A percentile compares a stretch with the other conserved stretches of the same genome.
Conservation (phyloP, 2,888 invertebrate genomes). For the Dusona sp. region DNA sequence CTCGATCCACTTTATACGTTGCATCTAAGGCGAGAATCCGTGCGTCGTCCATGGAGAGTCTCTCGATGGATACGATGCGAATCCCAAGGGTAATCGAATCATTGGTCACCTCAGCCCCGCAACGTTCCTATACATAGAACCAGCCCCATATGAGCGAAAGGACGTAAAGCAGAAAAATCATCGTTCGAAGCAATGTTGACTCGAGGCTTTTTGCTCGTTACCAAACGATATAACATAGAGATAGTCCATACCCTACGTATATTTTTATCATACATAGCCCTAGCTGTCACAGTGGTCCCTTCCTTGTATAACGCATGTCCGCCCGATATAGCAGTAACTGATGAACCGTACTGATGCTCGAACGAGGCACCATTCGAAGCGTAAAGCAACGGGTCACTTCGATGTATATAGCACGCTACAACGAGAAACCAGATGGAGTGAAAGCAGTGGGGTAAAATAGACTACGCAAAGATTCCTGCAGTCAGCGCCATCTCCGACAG, state of each 20-base stretch:
- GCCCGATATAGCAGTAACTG: constrained; percentile 66
- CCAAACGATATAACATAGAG: neutral
- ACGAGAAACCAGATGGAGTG: constrained; percentile 30
- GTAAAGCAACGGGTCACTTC: constrained; percentile 69
- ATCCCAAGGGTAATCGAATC: constrained; percentile 22
- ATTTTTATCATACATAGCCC: constrained; percentile 43
- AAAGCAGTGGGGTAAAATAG: neutral
- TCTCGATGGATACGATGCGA: neutral
- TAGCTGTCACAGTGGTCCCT: constrained; percentile 12
- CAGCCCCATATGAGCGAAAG: neutral
- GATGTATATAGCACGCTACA: constrained; percentile 7
- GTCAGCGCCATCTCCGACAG: neutral
- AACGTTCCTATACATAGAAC: neutral
- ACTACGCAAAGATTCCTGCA: neutral
- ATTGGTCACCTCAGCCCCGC: constrained; percentile 24
- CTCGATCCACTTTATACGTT: neutral
- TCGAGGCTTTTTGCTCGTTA: constrained; percentile 4
- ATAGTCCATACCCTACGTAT: neutral
- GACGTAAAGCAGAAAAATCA: neutral
- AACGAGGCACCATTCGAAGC: constrained; percentile 70
- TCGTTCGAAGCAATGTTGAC: neutral
- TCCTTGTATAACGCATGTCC: constrained; percentile 68
- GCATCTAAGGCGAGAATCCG: neutral
- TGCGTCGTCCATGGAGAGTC: constrained; percentile 14
- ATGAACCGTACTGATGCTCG: constrained; percentile 71